Conservation (phyloP, 2,113 vertebrate species). For the Nipponia nippon region DNA sequence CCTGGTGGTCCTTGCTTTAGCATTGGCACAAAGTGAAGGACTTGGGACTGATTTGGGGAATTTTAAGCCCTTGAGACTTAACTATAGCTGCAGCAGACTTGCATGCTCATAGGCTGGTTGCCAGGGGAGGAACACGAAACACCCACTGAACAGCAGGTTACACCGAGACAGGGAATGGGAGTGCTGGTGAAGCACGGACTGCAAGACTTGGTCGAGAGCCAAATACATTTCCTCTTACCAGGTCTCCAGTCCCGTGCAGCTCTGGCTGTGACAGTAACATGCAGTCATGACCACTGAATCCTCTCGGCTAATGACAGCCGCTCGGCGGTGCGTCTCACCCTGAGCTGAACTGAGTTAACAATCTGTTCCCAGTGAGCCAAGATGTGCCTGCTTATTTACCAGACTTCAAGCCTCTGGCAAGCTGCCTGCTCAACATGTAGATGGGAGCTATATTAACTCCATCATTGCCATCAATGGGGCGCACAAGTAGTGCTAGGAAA, state of each 20-base stretch:
- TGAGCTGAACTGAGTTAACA: background rate
- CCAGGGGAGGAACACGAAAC: background rate
- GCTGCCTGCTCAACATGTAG: background rate
- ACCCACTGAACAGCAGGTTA: background rate
- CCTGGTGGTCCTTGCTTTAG: background rate
- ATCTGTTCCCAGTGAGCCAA: slow-evolving; percentile 34
- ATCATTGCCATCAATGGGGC: accelerated
- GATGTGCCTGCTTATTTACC: slow-evolving; percentile 29
- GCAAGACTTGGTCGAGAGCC: background rate
- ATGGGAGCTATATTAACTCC: background rate
- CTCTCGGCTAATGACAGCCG: background rate
- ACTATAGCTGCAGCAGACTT: background rate
- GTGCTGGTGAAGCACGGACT: background rate
- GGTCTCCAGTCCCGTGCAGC: background rate
- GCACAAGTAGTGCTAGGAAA: background rate
- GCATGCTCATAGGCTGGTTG: background rate
- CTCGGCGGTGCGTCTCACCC: background rate
- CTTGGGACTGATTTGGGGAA: background rate
- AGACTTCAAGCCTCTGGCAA: slow-evolving; percentile 22
- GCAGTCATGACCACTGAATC: background rate
- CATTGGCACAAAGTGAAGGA: background rate
- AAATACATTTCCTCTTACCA: background rate
- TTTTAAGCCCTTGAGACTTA: background rate
- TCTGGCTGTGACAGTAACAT: background rate
- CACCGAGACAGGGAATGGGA: accelerated